Evolutionary conservation across 2,888 invertebrate species (phyloP).

Genomic region (Octodonta nipae): DNA sequence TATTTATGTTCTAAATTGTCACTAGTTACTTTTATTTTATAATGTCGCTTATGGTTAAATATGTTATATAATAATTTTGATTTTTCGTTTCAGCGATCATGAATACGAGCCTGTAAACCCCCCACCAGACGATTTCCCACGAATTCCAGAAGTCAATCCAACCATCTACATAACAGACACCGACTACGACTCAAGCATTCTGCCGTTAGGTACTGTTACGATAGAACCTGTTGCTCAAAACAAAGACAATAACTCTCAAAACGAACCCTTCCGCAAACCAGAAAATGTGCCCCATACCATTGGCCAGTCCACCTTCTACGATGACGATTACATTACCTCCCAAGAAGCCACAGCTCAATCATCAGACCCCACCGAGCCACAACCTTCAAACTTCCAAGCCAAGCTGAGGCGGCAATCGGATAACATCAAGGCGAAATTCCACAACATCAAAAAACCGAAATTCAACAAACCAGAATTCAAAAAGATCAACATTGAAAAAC

Average conservation of each 20-base stretch:
- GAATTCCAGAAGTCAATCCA: slow-evolving; percentile 4
- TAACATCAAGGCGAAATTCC: slow-evolving; percentile 46
- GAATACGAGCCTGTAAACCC: slow-evolving; percentile 82
- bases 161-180: slow-evolving; percentile 43
- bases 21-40: no score
- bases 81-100: slow-evolving; percentile 62
- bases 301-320: not conserved
- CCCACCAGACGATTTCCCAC: slow-evolving; percentile 39
- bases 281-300: not conserved
- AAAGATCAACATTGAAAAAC: slow-evolving; percentile 40
- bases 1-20: no score
- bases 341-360: no score
- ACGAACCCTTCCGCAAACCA: not conserved
- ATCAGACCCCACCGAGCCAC: slow-evolving; percentile 8
- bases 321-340: not conserved
- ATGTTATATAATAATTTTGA: no score
- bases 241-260: no score
- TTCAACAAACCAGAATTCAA: slow-evolving; percentile 34
- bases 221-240: not conserved
- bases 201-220: slow-evolving; percentile 2
- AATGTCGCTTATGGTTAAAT: no score
- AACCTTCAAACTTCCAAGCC: slow-evolving; percentile 14
- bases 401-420: slow-evolving; percentile 35
- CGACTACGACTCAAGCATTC: slow-evolving; percentile 33
- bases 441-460: slow-evolving; percentile 40